A percentile compares a stretch with the other conserved stretches of the same genome.
phyloP scores from a whole-genome alignment of 2,797 vertebrate species.

The Sandelia bainsii region DNA sequence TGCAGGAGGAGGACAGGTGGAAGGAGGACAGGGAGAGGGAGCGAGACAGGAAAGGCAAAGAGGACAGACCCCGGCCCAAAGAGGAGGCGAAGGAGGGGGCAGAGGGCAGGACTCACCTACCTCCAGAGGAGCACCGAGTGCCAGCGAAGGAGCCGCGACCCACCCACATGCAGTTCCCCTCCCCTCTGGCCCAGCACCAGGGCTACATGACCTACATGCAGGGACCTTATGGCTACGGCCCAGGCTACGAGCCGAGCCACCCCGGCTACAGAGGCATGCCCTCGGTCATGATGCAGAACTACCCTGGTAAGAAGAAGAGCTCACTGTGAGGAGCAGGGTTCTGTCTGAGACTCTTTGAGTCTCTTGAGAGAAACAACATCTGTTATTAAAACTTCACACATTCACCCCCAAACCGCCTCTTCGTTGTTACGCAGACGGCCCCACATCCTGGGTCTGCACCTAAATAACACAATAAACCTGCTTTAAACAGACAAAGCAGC shows the following conservation, averaged over 20 bases:
- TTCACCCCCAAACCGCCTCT: too few species aligned
- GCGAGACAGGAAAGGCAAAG: slow-evolving; percentile 87
- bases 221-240: slow-evolving; percentile 92
- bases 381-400: too few species aligned
- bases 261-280: slow-evolving; percentile 94
- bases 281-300: slow-evolving; percentile 98
- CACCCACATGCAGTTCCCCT: slow-evolving; percentile 92
- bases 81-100: slow-evolving; percentile 89
- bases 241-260: slow-evolving; percentile 93
- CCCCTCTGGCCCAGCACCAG: slow-evolving; percentile 93
- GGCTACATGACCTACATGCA: slow-evolving; percentile 97
- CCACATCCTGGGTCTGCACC: too few species aligned
- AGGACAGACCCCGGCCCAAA: slow-evolving; percentile 88
- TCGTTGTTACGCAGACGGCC: too few species aligned
- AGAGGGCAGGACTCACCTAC: slow-evolving; percentile 86
- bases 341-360: too few species aligned
- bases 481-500: too few species aligned
- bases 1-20: slow-evolving; percentile 88
- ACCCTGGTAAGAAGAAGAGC: slow-evolving; percentile 87
- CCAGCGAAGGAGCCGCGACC: slow-evolving; percentile 88
- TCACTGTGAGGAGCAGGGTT: too few species aligned
- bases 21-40: slow-evolving; percentile 88
- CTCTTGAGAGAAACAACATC: too few species aligned
- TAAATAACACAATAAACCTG: too few species aligned
- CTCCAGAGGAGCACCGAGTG: slow-evolving; percentile 88